Evolutionary conservation across 1,140 invertebrate genomes (phyloP).

Genomic region (Marisa cornuarietis): DNA sequence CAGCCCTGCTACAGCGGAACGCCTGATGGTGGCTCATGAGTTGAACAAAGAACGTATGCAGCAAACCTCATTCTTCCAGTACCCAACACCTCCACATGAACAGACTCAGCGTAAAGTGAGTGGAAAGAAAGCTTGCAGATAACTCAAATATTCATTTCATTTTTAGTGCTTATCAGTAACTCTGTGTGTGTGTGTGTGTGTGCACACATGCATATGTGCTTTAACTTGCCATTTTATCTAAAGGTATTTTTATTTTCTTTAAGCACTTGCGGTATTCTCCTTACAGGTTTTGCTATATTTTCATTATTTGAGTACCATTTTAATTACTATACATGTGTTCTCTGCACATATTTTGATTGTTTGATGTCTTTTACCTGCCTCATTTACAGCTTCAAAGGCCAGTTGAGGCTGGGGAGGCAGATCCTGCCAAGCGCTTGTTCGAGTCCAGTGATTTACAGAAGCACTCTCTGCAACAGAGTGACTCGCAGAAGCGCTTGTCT

Average conservation of each 20-base stretch:
- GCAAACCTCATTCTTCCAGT: constrained; percentile 49
- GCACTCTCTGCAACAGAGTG: too few relatives aligned
- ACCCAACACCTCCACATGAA: constrained; percentile 40
- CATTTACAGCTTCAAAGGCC: too few relatives aligned
- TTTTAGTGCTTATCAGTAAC: background rate
- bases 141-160: background rate
- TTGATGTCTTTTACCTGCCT: too few relatives aligned
- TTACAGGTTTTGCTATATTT: background rate
- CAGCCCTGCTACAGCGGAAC: constrained; percentile 48
- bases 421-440: too few relatives aligned
- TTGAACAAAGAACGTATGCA: constrained; percentile 43
- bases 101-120: constrained; percentile 19
- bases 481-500: too few relatives aligned
- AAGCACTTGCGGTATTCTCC: background rate
- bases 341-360: too few relatives aligned
- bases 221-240: background rate
- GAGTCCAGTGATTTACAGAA: too few relatives aligned
- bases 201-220: background rate
- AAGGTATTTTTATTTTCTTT: background rate
- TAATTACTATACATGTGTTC: too few relatives aligned
- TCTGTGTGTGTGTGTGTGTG: too few relatives aligned
- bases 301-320: too few relatives aligned
- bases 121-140: background rate
- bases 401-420: too few relatives aligned
- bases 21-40: constrained; percentile 43